Percentiles rank a stretch among this genome's conserved stretches.
These are phyloP conservation scores for Aethes cnicana DNA, from an alignment of 2,888 invertebrate species.

Conservation along the genomic window DNA sequence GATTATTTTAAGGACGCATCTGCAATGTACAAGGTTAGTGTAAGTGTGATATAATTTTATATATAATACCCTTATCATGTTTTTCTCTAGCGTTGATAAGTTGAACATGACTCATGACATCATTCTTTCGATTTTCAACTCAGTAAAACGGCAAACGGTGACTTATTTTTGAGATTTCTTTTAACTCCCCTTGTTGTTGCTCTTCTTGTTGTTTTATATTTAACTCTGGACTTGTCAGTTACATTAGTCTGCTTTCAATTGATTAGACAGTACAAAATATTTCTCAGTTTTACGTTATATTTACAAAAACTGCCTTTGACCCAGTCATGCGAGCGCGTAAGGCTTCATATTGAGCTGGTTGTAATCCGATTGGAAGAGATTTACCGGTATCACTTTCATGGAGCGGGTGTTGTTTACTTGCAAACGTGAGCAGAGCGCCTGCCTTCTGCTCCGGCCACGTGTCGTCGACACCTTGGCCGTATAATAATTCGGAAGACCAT, in stretches of 20 bases:
- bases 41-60: constrained; percentile 11
- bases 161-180: neutral
- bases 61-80: constrained; percentile 6
- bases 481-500: constrained; percentile 9
- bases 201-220: too few species aligned
- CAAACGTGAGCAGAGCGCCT: constrained; percentile 3
- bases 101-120: constrained; percentile 1
- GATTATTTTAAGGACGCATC: constrained; percentile 14
- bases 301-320: constrained; percentile 54
- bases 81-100: neutral
- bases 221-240: too few species aligned
- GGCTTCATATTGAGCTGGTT: constrained; percentile 50
- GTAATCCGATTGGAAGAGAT: constrained; percentile 61
- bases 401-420: constrained; percentile 3
- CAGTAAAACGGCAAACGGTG: neutral
- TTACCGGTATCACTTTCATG: constrained; percentile 34
- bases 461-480: constrained; percentile 20
- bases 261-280: too few species aligned
- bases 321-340: constrained; percentile 46
- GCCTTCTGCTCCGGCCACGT: constrained; percentile 24
- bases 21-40: constrained; percentile 13
- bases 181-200: too few species aligned
- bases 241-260: too few species aligned
- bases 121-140: constrained; percentile 13
- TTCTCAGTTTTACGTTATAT: neutral